Evolutionary conservation across 1,140 invertebrate genomes (phyloP).

Genomic region (Semibalanus balanoides): DNA sequence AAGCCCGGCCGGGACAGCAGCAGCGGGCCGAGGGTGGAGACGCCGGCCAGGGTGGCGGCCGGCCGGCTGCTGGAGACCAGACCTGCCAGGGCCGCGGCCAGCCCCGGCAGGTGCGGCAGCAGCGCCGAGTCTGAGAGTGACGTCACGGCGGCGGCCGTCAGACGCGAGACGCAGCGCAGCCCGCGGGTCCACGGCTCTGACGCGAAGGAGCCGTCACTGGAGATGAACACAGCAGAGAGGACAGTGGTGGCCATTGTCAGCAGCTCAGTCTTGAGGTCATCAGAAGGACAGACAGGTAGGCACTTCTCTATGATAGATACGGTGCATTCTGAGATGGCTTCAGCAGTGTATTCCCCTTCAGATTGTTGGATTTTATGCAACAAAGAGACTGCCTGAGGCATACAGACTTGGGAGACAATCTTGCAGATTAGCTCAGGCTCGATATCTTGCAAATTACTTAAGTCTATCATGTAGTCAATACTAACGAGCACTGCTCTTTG

Average conservation of each 20-base stretch:
- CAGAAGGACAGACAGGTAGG: not conserved
- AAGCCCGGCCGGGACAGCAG: not conserved
- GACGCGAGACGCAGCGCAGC: not conserved
- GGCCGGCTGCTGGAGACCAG: not conserved
- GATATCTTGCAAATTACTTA: not conserved
- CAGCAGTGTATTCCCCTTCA: not conserved
- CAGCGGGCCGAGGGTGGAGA: not conserved
- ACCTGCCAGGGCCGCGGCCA: not conserved
- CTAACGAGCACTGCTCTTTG: not conserved
- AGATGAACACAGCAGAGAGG: not conserved
- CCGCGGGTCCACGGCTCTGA: not conserved
- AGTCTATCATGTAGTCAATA: not conserved
- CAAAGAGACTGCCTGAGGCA: not conserved
- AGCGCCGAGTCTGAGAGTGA: not conserved
- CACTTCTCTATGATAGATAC: not conserved
- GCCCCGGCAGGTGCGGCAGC: not conserved
- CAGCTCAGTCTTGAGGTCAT: not conserved
- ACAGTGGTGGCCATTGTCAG: not conserved
- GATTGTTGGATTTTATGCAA: not conserved
- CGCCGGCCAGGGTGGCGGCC: no score
- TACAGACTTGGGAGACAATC: not conserved
- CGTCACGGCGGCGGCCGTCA: not conserved
- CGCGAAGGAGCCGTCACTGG: not conserved
- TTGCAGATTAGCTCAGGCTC: not conserved
- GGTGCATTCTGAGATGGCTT: not conserved